Evolutionary conservation across 2,797 vertebrate genomes (phyloP).

Genomic region (Neomorphus geoffroyi): DNA sequence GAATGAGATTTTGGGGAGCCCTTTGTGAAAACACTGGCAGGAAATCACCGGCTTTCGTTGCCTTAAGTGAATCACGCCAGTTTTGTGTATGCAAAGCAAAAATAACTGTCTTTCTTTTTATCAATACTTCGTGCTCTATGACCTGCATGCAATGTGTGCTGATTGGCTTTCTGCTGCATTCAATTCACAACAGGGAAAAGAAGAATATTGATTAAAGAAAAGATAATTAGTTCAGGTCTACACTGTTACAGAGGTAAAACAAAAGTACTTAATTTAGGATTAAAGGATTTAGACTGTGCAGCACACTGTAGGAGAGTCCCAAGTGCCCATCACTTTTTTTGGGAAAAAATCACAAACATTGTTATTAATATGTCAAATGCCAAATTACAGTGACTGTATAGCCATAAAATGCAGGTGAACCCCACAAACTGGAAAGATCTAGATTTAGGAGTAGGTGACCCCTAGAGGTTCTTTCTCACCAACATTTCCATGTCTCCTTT

Average conservation of each 20-base stretch:
- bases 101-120: background rate
- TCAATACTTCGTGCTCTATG: background rate
- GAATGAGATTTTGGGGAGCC: background rate
- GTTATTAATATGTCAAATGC: background rate
- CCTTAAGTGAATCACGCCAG: background rate
- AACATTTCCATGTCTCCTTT: background rate
- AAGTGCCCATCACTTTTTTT: background rate
- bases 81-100: background rate
- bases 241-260: background rate
- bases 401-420: background rate
- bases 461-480: background rate
- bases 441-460: background rate
- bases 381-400: background rate
- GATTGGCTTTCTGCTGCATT: background rate
- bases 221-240: background rate
- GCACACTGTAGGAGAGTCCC: background rate
- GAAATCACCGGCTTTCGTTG: background rate
- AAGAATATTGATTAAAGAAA: background rate
- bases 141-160: background rate
- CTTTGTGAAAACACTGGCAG: background rate
- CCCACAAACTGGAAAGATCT: background rate
- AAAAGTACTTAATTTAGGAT: background rate
- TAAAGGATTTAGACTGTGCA: background rate
- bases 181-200: background rate
- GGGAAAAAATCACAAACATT: background rate